Conservation (phyloP, 2,797 vertebrate genomes). For the Novumbra hubbsi region DNA sequence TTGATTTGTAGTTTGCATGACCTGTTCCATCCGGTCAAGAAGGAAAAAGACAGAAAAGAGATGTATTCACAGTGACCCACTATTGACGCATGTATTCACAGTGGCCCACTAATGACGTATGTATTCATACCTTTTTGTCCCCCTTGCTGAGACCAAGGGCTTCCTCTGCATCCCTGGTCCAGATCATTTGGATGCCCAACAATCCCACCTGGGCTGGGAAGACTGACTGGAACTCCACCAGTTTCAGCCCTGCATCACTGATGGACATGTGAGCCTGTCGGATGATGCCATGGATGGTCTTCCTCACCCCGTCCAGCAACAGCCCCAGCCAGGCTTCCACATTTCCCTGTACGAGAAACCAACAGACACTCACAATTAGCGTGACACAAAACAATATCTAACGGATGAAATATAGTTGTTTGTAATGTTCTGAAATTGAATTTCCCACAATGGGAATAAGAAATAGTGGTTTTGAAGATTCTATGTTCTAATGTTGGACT, state of each 20-base stretch:
- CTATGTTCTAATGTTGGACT: background rate
- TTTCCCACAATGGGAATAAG: background rate
- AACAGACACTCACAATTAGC: background rate
- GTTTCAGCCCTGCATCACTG: slow-evolving; percentile 70
- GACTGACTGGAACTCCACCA: slow-evolving; percentile 77
- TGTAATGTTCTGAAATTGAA: background rate
- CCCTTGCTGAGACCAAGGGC: slow-evolving; percentile 75
- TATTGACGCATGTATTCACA: background rate
- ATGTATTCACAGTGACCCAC: background rate
- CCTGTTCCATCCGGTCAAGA: slow-evolving; percentile 45
- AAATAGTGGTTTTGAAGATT: background rate
- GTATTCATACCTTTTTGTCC: slow-evolving; percentile 78
- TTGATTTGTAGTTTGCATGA: slow-evolving; percentile 81
- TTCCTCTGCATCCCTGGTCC: slow-evolving; percentile 83
- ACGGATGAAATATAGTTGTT: background rate
- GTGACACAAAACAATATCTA: too few species aligned
- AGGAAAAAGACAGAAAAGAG: background rate
- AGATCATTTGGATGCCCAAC: slow-evolving; percentile 85
- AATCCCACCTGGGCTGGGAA: slow-evolving; percentile 86
- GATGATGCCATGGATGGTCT: slow-evolving; percentile 79
- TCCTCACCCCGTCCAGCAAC: slow-evolving; percentile 76
- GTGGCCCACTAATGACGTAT: background rate
- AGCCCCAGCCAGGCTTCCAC: slow-evolving; percentile 84
- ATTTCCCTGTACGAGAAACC: slow-evolving; percentile 68
- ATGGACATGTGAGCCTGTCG: slow-evolving; percentile 73